Base-by-base conservation (phyloP, 2,797 vertebrate genomes). In the Enteromius mattozi region DNA sequence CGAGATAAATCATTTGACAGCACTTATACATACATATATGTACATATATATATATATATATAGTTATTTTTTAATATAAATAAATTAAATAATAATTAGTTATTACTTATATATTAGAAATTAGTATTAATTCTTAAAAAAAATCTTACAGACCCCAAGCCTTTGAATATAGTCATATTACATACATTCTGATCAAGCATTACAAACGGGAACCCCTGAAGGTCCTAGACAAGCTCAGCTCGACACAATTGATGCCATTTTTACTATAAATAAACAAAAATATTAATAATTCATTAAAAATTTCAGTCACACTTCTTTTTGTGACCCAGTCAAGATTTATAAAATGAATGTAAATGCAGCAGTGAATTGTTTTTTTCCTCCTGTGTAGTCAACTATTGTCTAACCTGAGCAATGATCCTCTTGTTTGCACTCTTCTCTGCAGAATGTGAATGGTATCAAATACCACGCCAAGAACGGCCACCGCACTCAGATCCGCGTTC, bases 391-490 rank as follows among this genome's bases (percentile, higher is more conserved):
- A 42, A 1, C 16, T 27, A 9, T 27, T 14, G 13, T 13, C 19
- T 27, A n/a, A 37, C 19, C 30, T 80, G 12, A 69, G 24, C 7
- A 5, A 14, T 56, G 13, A 61, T 17, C 6, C 1, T 5, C 78
- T 56, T 63, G 81, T 54, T 78, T 40, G 3, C 17, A 40, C 14
- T 66, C 56, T 54, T 56, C 54, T 87, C 17, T 72, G 27, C 96
- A 99, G 98, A 99, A 99, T 93, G 98, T 99, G 92, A 99, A 99
- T 3, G 98, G 98, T 89, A 99, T 99, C 85, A 99, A 99, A 93
- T 99, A 99, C 95, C 98, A 99, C 0, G 98, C 98, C 91, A 99
- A 99, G 95, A 99, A 99, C 16, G 98, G 98, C 89, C 98, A 99
- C 95, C 95, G 98, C 90, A 98, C 97, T 35, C 97, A 99, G 94